These are phyloP conservation scores for Amphimedon queenslandica DNA, from an alignment of 37 sponge, comb jelly and placozoan genomes.

Conservation along the genomic window DNA sequence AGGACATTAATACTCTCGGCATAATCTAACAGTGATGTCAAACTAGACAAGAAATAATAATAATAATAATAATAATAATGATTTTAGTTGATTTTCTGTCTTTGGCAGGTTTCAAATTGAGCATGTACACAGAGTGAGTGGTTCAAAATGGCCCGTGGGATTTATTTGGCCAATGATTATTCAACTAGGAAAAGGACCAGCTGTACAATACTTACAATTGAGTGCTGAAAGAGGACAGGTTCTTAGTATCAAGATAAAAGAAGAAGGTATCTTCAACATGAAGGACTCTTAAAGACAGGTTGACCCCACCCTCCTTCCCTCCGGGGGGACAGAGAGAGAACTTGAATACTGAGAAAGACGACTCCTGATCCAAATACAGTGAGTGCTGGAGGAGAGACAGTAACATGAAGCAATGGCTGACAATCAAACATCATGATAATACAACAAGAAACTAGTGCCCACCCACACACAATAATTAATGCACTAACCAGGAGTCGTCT, in stretches of 20 bases:
- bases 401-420: neutral
- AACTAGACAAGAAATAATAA: no score
- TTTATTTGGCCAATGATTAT: no score
- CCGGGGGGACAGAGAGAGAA: neutral
- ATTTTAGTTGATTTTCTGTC: no score
- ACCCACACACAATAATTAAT: no score
- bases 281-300: neutral
- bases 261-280: neutral
- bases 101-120: no score
- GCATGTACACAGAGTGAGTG: no score
- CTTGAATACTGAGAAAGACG: no score
- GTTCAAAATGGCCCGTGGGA: no score
- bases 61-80: no score
- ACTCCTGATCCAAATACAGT: neutral
- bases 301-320: neutral
- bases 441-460: no score
- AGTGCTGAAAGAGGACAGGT: slow-evolving; percentile 2
- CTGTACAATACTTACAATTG: slow-evolving; percentile 3
- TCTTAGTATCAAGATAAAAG: neutral
- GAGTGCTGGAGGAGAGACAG: neutral
- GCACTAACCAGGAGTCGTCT: slow-evolving; percentile 16
- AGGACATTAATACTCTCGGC: slow-evolving; percentile 44
- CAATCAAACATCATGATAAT: no score
- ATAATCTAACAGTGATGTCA: slow-evolving; percentile 21
- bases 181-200: no score